Conservation (phyloP, 2,113 vertebrate genomes). For the Phycodurus eques region DNA sequence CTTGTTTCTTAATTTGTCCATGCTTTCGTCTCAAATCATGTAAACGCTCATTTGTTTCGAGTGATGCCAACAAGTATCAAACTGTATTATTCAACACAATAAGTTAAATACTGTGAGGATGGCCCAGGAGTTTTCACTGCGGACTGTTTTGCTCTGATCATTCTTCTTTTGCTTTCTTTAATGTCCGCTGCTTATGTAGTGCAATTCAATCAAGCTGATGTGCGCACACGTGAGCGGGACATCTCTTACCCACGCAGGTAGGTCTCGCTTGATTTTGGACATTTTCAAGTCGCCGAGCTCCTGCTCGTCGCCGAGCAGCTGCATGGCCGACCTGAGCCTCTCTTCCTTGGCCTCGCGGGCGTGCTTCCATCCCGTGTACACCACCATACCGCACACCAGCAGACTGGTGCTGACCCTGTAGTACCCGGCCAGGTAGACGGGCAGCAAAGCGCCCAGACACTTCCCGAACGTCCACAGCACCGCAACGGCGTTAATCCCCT, state of each 20-base stretch:
- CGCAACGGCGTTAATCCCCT: slow-evolving; percentile 66
- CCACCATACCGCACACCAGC: slow-evolving; percentile 80
- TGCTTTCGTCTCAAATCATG: background rate
- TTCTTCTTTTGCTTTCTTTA: background rate
- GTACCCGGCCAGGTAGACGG: slow-evolving; percentile 84
- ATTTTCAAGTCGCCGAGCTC: slow-evolving; percentile 56
- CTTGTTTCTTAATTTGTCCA: no score
- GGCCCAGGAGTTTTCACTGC: background rate
- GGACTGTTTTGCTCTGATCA: background rate
- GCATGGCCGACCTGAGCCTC: slow-evolving; percentile 74
- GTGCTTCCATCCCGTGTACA: slow-evolving; percentile 87
- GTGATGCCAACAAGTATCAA: background rate
- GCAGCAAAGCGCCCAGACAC: slow-evolving; percentile 81
- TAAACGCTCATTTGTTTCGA: background rate
- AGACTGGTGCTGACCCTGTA: slow-evolving; percentile 83
- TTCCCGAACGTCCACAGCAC: slow-evolving; percentile 81
- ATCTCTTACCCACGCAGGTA: slow-evolving; percentile 81
- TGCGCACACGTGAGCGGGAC: no score
- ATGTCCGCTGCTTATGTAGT: background rate
- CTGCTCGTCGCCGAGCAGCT: slow-evolving; percentile 73
- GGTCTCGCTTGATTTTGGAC: slow-evolving; percentile 72
- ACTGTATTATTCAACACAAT: background rate
- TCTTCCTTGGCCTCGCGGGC: slow-evolving; percentile 78
- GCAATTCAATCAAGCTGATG: background rate
- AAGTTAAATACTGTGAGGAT: background rate